Conservation (phyloP, 35 echinoderm and acorn worm species). For the Ophiothrix spiculata region DNA sequence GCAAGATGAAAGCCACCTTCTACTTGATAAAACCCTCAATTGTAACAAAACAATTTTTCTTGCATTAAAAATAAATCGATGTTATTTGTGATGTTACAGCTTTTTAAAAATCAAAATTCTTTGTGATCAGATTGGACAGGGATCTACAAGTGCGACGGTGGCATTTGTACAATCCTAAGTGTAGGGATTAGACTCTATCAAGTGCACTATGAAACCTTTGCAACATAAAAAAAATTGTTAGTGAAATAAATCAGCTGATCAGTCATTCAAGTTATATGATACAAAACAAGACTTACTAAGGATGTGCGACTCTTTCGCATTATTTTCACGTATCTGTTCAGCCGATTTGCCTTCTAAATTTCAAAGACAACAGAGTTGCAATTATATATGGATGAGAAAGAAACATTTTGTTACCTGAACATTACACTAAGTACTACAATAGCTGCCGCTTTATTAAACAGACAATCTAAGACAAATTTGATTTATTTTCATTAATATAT, state of each 20-base stretch:
- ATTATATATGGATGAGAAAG: not conserved
- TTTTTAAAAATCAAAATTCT: not conserved
- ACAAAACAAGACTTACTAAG: not conserved
- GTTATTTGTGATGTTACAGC: no score
- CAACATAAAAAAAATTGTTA: not conserved
- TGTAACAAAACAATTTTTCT: no score
- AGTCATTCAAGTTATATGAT: not conserved
- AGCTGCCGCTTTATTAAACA: no score
- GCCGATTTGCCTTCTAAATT: not conserved
- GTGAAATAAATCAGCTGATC: not conserved
- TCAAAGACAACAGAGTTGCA: not conserved
- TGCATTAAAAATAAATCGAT: no score
- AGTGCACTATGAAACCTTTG: not conserved
- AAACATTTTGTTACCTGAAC: not conserved
- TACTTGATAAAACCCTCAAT: no score
- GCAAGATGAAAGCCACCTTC: no score
- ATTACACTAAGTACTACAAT: not conserved
- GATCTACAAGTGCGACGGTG: not conserved
- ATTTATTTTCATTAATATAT: no score
- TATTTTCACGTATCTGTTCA: not conserved
- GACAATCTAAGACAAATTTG: no score
- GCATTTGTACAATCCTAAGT: not conserved
- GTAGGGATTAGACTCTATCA: not conserved
- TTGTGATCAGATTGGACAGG: not conserved
- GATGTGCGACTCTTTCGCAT: not conserved